A percentile compares a stretch with the other conserved stretches of the same genome.
Evolutionary conservation across 2,113 vertebrate genomes (phyloP).

Genomic region (Nanorana parkeri): DNA sequence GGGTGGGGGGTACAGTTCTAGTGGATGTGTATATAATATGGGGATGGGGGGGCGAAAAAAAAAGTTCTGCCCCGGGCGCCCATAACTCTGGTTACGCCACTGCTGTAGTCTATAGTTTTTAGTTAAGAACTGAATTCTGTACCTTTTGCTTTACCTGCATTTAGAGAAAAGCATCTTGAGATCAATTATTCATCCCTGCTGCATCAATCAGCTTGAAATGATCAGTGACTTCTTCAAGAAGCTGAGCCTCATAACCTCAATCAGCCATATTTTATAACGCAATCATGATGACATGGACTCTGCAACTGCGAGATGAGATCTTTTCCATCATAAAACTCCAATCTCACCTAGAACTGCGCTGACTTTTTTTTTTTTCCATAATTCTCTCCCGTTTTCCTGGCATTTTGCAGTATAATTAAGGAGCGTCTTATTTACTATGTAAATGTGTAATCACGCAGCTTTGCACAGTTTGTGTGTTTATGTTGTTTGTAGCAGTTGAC

Average conservation of each 20-base stretch:
- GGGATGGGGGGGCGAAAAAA: too few species aligned
- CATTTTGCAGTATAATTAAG: conserved; percentile 3
- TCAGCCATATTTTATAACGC: conserved; percentile 3
- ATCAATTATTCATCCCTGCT: conserved; percentile 2
- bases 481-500: conserved; percentile 11
- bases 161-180: not conserved
- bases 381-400: not conserved
- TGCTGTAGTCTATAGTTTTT: too few species aligned
- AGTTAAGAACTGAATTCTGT: too few species aligned
- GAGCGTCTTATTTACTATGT: not conserved
- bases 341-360: not conserved
- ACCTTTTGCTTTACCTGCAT: too few species aligned
- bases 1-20: too few species aligned
- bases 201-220: conserved; percentile 22
- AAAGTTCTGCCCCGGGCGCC: too few species aligned
- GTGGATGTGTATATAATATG: too few species aligned
- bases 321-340: not conserved
- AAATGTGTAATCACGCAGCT: conserved; percentile 27
- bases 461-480: conserved; percentile 6
- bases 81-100: too few species aligned
- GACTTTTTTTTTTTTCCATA: not conserved
- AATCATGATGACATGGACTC: conserved; percentile 6
- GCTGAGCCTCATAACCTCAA: not conserved
- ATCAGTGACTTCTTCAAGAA: not conserved
- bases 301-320: too few species aligned